Percentiles rank a stretch among this genome's conserved stretches.
These are phyloP conservation scores for Dipus sagitta DNA, from an alignment of 2,797 vertebrate species.

Conservation along the genomic window DNA sequence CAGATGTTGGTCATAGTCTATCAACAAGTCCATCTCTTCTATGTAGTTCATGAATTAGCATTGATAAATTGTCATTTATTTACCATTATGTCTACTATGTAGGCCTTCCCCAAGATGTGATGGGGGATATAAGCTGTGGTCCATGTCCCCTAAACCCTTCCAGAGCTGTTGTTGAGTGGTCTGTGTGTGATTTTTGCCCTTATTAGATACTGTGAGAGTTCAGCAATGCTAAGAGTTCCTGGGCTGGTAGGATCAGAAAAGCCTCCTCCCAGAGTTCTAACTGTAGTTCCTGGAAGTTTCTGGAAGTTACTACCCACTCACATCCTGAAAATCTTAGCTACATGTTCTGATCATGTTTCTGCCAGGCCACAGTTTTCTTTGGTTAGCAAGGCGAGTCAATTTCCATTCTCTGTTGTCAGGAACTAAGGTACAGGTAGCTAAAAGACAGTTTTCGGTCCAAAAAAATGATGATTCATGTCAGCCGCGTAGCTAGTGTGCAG, in stretches of 20 bases:
- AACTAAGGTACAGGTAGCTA: not conserved
- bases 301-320: too few relatives aligned
- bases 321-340: not conserved
- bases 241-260: not conserved
- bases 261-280: not conserved
- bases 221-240: not conserved
- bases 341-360: not conserved
- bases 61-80: not conserved
- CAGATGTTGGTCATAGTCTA: not conserved
- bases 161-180: not conserved
- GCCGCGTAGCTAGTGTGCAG: not conserved
- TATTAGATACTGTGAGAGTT: not conserved
- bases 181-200: not conserved
- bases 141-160: not conserved
- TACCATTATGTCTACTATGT: not conserved
- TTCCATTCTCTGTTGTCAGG: not conserved
- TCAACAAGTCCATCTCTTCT: not conserved
- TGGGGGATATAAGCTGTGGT: not conserved
- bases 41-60: not conserved
- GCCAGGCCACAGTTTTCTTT: not conserved
- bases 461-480: not conserved
- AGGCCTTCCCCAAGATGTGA: not conserved
- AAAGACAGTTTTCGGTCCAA: not conserved
- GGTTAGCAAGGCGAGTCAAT: not conserved
- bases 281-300: not conserved